Percentiles rank a stretch among this genome's conserved stretches.
These are phyloP conservation scores for Chymomyza fuscimana DNA, from an alignment of 2,888 invertebrate species.

Conservation along the genomic window DNA sequence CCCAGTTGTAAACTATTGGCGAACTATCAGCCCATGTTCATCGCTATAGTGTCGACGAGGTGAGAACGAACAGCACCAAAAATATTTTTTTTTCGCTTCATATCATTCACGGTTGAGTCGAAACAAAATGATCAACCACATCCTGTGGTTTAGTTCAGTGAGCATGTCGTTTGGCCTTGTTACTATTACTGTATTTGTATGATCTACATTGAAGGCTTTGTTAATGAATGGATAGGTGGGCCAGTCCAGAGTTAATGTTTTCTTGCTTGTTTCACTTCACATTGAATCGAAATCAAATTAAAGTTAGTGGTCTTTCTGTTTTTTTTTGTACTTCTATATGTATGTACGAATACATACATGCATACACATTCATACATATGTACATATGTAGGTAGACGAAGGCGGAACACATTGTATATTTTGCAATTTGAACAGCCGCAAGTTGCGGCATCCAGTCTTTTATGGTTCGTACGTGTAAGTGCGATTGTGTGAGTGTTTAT, in stretches of 20 bases:
- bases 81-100: constrained; percentile 37
- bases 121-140: constrained; percentile 36
- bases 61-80: constrained; percentile 72
- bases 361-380: neutral
- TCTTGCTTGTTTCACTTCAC: constrained; percentile 53
- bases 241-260: constrained; percentile 40
- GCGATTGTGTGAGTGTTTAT: constrained; percentile 16
- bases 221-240: constrained; percentile 30
- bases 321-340: constrained; percentile 13
- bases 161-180: neutral
- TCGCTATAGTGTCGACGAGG: constrained; percentile 71
- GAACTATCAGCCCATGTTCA: constrained; percentile 45
- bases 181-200: neutral
- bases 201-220: constrained; percentile 12
- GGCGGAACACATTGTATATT: constrained; percentile 78
- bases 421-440: constrained; percentile 78
- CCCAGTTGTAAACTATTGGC: constrained; percentile 41
- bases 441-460: constrained; percentile 72
- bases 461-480: constrained; percentile 57
- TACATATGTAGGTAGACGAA: constrained; percentile 50
- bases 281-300: constrained; percentile 71
- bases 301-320: constrained; percentile 59
- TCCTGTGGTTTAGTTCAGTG: neutral
- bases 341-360: neutral
- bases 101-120: constrained; percentile 45